Base-by-base conservation (phyloP, 2,797 vertebrate genomes). In the Peromyscus nudipes region DNA sequence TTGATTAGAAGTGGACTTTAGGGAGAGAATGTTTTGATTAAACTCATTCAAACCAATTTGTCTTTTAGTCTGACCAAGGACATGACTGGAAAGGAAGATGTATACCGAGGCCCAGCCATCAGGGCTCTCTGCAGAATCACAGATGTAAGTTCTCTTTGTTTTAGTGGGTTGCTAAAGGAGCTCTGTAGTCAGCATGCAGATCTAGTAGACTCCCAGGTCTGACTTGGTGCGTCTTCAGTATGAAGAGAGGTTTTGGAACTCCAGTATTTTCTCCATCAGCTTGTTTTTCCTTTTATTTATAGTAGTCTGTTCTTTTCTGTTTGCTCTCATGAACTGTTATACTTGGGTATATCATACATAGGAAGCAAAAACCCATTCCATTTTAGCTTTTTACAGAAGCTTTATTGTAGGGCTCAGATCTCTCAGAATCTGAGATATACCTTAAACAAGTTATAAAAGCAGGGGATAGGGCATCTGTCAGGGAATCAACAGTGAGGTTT, bases 31-130 rank as follows among this genome's bases (percentile, higher is more conserved):
- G 73, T 88, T 95, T 67, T 67, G 46, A 64, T 85, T 93, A 92
- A 91, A 83, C 25, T 92, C 40, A 46, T 17, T 11, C 76, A 84
- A 81, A 92, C 0, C 87, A 40, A 9, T 97, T 97, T 95, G 89
- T 21, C n/a, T 98, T 98, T 27, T 98, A 99, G 99, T 97, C 97
- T 99, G 98, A 99, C 99, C 96, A 99, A 99, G 98, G 99, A 99
- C 98, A 99, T 99, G 99, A 99, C 99, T 0, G 99, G 99, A 29
- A 99, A 99, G 98, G 99, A 99, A 93, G 99, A 99, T 27, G 99
- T 99, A 0, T 99, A 99, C 98, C 97, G 99, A 96, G 99, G 99
- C 90, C 99, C 99, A 0, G 99, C 99, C 69, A 99, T 99, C 98
- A 98, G 99, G 98, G 99, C 99, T 0, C 99, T 99, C 75, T 99